phyloP scores from a whole-genome alignment of 2,797 vertebrate species.

The Coregonus ussuriensis region DNA sequence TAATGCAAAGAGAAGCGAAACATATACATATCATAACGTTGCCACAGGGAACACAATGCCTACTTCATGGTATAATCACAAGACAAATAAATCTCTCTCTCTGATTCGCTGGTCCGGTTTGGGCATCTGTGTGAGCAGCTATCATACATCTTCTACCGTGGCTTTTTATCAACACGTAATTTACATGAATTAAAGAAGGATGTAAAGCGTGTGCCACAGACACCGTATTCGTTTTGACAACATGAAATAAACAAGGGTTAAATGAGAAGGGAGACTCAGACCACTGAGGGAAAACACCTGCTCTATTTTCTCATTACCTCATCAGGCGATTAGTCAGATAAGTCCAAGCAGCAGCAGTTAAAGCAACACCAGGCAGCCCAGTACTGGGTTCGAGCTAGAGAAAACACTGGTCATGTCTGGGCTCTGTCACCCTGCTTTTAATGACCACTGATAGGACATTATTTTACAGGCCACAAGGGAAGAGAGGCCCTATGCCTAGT shows the following conservation, averaged over 20 bases:
- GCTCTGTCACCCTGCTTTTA: not conserved
- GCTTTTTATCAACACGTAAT: not conserved
- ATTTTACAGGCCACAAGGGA: not conserved
- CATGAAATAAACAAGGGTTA: not conserved
- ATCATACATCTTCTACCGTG: not conserved
- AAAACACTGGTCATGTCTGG: conserved; percentile 36
- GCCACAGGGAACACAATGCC: not conserved
- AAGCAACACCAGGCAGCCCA: conserved; percentile 18
- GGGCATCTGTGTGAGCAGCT: not conserved
- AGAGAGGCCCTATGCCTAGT: conserved; percentile 6
- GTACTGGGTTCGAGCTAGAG: conserved; percentile 32
- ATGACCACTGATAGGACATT: conserved; percentile 10
- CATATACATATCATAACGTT: not conserved
- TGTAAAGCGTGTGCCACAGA: not conserved
- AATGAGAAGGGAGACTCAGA: not conserved
- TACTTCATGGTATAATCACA: not conserved
- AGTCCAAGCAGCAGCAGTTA: conserved; percentile 17
- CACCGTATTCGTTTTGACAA: not conserved
- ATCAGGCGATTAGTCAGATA: conserved; percentile 27
- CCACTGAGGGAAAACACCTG: conserved; percentile 6
- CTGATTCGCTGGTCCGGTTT: not conserved
- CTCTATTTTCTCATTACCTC: conserved; percentile 39
- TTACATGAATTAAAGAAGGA: not conserved
- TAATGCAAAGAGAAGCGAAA: conserved; percentile 16
- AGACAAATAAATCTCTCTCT: not conserved